Evolutionary conservation across 2,888 invertebrate genomes (phyloP).

Genomic region (Hypercompe scribonia): DNA sequence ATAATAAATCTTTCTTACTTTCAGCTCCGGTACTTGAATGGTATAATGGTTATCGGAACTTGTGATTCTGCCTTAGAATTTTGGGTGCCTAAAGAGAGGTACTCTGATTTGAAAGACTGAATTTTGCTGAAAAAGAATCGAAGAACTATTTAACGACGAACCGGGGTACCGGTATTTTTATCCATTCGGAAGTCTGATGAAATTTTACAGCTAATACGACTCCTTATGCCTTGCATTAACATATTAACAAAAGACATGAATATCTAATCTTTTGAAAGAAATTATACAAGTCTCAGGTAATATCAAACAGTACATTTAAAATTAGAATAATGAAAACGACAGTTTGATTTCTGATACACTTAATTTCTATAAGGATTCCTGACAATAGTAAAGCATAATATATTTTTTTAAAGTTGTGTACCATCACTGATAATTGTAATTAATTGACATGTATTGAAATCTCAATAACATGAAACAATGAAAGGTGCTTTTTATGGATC

Average conservation of each 20-base stretch:
- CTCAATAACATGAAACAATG: conserved; percentile 4
- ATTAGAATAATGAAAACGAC: not conserved
- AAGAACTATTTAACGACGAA: conserved; percentile 1
- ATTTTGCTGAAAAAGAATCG: not conserved
- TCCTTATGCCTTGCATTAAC: not conserved
- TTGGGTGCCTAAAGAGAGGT: conserved; percentile 76
- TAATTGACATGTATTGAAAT: conserved; percentile 1
- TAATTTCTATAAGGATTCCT: not conserved
- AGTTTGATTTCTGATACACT: not conserved
- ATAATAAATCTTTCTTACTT: conserved; percentile 52
- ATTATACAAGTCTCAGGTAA: too few species aligned
- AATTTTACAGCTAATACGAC: not conserved
- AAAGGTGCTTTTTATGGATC: not conserved
- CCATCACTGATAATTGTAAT: not conserved
- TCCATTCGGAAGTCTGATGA: conserved; percentile 22
- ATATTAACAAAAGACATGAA: conserved; percentile 7
- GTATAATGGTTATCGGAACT: conserved; percentile 81
- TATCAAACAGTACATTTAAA: not conserved
- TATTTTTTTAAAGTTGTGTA: not conserved
- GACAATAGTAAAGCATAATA: not conserved
- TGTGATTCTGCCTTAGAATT: conserved; percentile 83
- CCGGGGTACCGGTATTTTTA: conserved; percentile 9
- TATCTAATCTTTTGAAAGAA: not conserved
- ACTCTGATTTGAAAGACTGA: conserved; percentile 41
- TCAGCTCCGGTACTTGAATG: conserved; percentile 81